Percentiles rank a stretch among this genome's conserved stretches.
Evolutionary conservation across 2,888 invertebrate genomes (phyloP).

Genomic region (Habroteleia sp.): DNA sequence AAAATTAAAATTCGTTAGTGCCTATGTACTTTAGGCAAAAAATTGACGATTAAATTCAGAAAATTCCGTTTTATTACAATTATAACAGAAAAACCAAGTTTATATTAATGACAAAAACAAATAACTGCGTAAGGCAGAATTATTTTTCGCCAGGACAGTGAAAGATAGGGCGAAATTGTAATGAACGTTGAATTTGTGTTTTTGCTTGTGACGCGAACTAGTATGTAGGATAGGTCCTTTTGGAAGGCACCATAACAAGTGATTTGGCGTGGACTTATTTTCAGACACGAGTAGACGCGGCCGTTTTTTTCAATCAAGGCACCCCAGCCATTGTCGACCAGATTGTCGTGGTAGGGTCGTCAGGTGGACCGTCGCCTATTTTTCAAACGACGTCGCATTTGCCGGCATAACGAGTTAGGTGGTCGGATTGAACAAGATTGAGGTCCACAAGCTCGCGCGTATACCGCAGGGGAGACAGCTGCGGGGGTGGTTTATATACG

Average conservation of each 20-base stretch:
- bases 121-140: too few relatives aligned
- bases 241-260: constrained; percentile 9
- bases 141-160: too few relatives aligned
- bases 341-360: constrained; percentile 1
- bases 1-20: too few relatives aligned
- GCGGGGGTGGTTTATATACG: constrained; percentile 45
- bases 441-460: constrained; percentile 57
- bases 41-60: too few relatives aligned
- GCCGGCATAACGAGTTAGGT: constrained; percentile 45
- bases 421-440: constrained; percentile 62
- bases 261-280: constrained; percentile 8
- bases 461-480: constrained; percentile 42
- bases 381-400: constrained; percentile 32
- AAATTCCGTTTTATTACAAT: too few relatives aligned
- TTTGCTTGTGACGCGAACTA: too few relatives aligned
- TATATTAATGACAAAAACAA: too few relatives aligned
- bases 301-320: constrained; percentile 25
- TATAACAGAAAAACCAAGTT: too few relatives aligned
- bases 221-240: too few relatives aligned
- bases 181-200: too few relatives aligned
- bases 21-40: too few relatives aligned
- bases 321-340: neutral
- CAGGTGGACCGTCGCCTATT: constrained; percentile 23
- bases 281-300: constrained; percentile 2
- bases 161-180: too few relatives aligned